These are phyloP conservation scores for Mobula hypostoma DNA, from an alignment of 2,113 vertebrate species.

Conservation along the genomic window DNA sequence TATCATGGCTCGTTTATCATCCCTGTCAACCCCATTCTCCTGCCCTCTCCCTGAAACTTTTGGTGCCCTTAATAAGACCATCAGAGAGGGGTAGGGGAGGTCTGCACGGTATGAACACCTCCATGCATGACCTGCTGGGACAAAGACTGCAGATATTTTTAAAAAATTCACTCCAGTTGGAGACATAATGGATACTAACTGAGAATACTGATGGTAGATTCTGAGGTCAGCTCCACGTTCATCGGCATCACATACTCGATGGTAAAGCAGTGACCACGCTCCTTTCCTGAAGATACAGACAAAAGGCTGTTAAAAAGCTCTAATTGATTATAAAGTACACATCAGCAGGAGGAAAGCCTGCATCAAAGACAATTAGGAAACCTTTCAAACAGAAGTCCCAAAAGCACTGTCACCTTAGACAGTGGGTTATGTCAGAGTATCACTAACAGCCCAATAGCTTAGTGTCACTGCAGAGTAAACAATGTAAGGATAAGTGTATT, in stretches of 20 bases:
- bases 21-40: too few species aligned
- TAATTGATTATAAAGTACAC: neutral
- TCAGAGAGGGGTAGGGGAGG: neutral
- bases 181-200: slow-evolving; percentile 63
- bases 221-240: slow-evolving; percentile 82
- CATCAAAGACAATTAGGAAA: neutral
- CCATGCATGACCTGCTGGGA: neutral
- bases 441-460: neutral
- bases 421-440: neutral
- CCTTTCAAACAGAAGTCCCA: neutral
- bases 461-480: neutral
- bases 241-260: slow-evolving; percentile 94
- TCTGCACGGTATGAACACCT: neutral
- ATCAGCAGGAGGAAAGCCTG: neutral
- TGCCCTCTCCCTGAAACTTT: too few species aligned
- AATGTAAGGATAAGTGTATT: neutral
- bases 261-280: slow-evolving; percentile 85
- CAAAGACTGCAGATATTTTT: neutral
- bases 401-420: neutral
- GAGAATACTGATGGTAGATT: slow-evolving; percentile 84
- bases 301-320: neutral
- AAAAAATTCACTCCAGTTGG: neutral
- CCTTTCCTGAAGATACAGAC: slow-evolving; percentile 67
- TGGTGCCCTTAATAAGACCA: too few species aligned
- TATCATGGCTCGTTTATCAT: too few species aligned